Evolutionary conservation across 2,888 invertebrate genomes (phyloP), one percentile per base, ranked within the genome.

Genomic region (Meta bourneti): DNA sequence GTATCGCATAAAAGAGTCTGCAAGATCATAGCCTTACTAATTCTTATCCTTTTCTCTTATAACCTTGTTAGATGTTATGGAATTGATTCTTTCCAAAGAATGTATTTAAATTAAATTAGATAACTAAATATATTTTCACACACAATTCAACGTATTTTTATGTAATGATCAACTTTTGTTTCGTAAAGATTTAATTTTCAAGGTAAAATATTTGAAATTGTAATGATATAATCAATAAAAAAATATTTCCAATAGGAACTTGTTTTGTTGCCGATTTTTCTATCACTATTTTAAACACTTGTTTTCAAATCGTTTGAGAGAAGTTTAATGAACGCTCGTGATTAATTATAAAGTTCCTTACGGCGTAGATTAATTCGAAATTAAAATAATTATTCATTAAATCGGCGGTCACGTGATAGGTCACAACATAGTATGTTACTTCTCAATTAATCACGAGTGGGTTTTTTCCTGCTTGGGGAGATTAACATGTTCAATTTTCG

Each of bases 401-500:
- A 20, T 52, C 20, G 19, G 19, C 19, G 49, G 88, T 81, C 69
- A 75, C 75, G 13, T 52, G 81, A 75, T 81, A 49, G 71, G 13
- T 52, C 89, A 71, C 19, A 75, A 20, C 61, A 51, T 79, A 19
- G n/a, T 78, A 79, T n/a, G 51, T 61, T 61, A 49, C n/a, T n/a
- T 72, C 79, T 80, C 90, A 74, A 81, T 90, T 90, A 85, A 85
- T 90, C 90, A 90, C 13, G 5, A n/a, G 0, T 9, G 16, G 20
- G 20, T 84, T 52, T 78, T 85, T 69, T 85, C 74, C 61, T 69
- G 51, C 54, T 48, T 69, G 9, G 16, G 9, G 13, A 51, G 72
- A 81, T 80, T 75, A 85, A 90, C 79, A 80, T 85, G 83, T 80
- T 80, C 79, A 90, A 75, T 90, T 80, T 74, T 20, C 48, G 75